These are phyloP conservation scores for Papilio demoleus DNA, from an alignment of 2,888 invertebrate species.

Conservation along the genomic window DNA sequence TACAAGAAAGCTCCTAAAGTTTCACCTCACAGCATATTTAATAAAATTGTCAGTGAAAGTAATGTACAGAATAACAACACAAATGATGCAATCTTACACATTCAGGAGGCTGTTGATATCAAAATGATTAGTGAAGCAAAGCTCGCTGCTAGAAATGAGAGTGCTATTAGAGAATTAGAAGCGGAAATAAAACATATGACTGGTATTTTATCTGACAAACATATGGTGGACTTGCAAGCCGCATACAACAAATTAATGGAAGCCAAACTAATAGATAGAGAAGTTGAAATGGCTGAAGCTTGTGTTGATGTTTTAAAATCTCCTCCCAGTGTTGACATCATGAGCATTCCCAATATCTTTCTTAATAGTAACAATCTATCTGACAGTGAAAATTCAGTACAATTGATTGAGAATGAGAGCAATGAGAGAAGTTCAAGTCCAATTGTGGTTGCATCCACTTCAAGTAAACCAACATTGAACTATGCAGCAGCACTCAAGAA, in stretches of 20 bases:
- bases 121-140: slow-evolving; percentile 71
- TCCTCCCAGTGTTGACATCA: slow-evolving; percentile 62
- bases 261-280: slow-evolving; percentile 62
- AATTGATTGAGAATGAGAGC: slow-evolving; percentile 55
- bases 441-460: slow-evolving; percentile 54
- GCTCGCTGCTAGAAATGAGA: slow-evolving; percentile 72
- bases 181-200: slow-evolving; percentile 78
- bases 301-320: slow-evolving; percentile 70
- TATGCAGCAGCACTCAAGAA: slow-evolving; percentile 72
- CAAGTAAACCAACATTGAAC: slow-evolving; percentile 59
- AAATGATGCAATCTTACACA: slow-evolving; percentile 71
- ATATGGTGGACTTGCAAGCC: slow-evolving; percentile 62
- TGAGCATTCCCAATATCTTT: slow-evolving; percentile 62
- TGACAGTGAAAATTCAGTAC: slow-evolving; percentile 55
- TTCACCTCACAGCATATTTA: slow-evolving; percentile 70
- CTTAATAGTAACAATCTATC: slow-evolving; percentile 56
- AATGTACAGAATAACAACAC: slow-evolving; percentile 68
- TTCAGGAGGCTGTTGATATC: slow-evolving; percentile 74
- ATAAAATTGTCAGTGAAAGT: slow-evolving; percentile 71
- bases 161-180: slow-evolving; percentile 70
- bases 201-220: slow-evolving; percentile 71
- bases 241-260: slow-evolving; percentile 62
- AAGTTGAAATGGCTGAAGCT: slow-evolving; percentile 72
- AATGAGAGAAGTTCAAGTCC: slow-evolving; percentile 61
- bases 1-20: slow-evolving; percentile 69